Evolutionary conservation across 1,140 invertebrate genomes (phyloP).

Genomic region (Macrotrachela quadricornifera): DNA sequence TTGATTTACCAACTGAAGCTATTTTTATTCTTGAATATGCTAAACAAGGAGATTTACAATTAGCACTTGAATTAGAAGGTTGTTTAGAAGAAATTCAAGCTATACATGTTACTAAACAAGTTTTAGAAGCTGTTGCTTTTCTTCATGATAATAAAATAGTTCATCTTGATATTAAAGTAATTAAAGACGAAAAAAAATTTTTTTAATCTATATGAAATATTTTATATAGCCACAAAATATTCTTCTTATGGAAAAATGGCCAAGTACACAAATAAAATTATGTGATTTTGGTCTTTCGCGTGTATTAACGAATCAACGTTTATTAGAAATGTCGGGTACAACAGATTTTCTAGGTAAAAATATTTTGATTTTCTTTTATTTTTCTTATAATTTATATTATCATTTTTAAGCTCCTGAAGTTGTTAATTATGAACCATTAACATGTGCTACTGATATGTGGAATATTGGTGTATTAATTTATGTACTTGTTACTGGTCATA

Average conservation of each 20-base stretch:
- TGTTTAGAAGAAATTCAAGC: slow-evolving; percentile 7
- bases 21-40: slow-evolving; percentile 8
- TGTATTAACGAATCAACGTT: background rate
- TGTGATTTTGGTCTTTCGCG: slow-evolving; percentile 9
- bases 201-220: slow-evolving; percentile 6
- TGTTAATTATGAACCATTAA: slow-evolving; percentile 67
- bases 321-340: slow-evolving; percentile 33
- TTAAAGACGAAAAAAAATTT: too few species aligned
- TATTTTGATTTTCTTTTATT: too few species aligned
- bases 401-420: slow-evolving; percentile 66
- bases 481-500: slow-evolving; percentile 38
- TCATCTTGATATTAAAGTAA: slow-evolving; percentile 94
- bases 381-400: too few species aligned
- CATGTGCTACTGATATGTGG: slow-evolving; percentile 61
- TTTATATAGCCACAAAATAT: slow-evolving; percentile 72
- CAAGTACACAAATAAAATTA: slow-evolving; percentile 1
- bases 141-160: slow-evolving; percentile 80
- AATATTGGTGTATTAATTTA: slow-evolving; percentile 64
- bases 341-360: slow-evolving; percentile 33
- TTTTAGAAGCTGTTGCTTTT: slow-evolving; percentile 83
- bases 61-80: background rate
- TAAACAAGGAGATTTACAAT: slow-evolving; percentile 1
- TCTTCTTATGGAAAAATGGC: slow-evolving; percentile 43
- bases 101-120: slow-evolving; percentile 38
- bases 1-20: background rate